These are phyloP conservation scores for Myotis yumanensis DNA, from an alignment of 2,113 vertebrate species.

Conservation along the genomic window DNA sequence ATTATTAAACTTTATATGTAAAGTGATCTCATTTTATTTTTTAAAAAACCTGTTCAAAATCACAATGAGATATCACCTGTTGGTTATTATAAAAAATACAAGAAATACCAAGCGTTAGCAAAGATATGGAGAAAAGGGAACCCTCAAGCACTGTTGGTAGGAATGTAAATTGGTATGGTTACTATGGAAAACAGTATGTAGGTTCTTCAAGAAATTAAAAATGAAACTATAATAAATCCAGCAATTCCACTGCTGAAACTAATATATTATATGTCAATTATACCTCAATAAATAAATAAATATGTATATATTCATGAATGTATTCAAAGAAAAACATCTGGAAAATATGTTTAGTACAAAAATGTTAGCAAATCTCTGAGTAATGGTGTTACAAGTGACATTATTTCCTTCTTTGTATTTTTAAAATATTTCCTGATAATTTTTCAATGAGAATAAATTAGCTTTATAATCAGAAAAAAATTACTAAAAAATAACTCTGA, in stretches of 20 bases:
- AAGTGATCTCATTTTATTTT: neutral
- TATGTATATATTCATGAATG: neutral
- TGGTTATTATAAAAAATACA: neutral
- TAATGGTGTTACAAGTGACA: neutral
- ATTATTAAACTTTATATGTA: neutral
- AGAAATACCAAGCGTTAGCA: neutral
- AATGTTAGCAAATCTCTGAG: neutral
- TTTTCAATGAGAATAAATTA: slow-evolving; percentile 4
- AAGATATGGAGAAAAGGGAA: neutral
- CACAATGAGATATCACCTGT: neutral
- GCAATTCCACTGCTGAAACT: neutral
- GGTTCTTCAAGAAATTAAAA: neutral
- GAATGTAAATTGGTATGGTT: neutral
- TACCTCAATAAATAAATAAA: neutral
- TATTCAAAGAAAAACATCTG: slow-evolving; percentile 7
- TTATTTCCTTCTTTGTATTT: neutral
- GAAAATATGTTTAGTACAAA: neutral
- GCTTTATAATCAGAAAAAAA: slow-evolving; percentile 6
- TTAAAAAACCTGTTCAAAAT: neutral
- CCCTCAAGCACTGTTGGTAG: neutral
- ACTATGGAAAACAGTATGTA: neutral
- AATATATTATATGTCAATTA: neutral
- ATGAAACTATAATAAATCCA: neutral
- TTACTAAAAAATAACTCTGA: neutral
- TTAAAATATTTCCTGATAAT: slow-evolving; percentile 26